Evolutionary conservation across 1,140 invertebrate genomes (phyloP), one percentile per base, ranked within the genome.

Genomic region (Diploscapter pachys): DNA sequence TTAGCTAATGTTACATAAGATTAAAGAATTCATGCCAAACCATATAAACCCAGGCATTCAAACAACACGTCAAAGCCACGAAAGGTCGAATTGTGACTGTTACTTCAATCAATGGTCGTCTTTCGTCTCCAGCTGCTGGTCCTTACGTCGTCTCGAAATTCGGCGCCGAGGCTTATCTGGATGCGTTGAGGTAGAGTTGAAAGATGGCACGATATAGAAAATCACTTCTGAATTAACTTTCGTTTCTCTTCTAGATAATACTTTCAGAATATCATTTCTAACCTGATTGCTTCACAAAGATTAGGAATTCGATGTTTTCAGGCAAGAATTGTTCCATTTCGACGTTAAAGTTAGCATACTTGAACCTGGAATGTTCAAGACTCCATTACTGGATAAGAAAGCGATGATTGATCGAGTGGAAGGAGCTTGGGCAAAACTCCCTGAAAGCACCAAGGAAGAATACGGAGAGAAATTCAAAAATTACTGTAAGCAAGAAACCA

Each of bases 121-220:
- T 71, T 51, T 71, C 75, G 4, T 69, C 78, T 2, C 71, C 78
- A 4, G 73, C 71, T 11, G 77, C 76, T 68, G 78, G 76, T 31
- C 78, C 78, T 4, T 83, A 83, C 66, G 57, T 78, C 11, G 77
- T 79, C 8, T 75, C 81, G 9, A 83, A 83, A 67, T 84, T 78
- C 71, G 82, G 72, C 4, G 78, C 72, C 3, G 81, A 84, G 63
- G 80, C 82, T 4, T 83, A 83, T 61, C 81, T 80, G 78, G 81
- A 83, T 69, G 72, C 79, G 48, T 54, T 83, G 13, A 71, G 75
- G 75, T 72, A 68, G 48, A 53, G 31, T 31, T 31, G 31, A 31
- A 31, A 31, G 31, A 31, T 31, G 31, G 31, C 31, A 31, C 31
- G 31, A 31, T 31, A 31, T 31, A 31, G 31, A 31, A 31, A 31